Percentiles rank a stretch among this genome's conserved stretches.
Conservation (phyloP, 2,113 vertebrate genomes). For the Gila orcuttii region DNA sequence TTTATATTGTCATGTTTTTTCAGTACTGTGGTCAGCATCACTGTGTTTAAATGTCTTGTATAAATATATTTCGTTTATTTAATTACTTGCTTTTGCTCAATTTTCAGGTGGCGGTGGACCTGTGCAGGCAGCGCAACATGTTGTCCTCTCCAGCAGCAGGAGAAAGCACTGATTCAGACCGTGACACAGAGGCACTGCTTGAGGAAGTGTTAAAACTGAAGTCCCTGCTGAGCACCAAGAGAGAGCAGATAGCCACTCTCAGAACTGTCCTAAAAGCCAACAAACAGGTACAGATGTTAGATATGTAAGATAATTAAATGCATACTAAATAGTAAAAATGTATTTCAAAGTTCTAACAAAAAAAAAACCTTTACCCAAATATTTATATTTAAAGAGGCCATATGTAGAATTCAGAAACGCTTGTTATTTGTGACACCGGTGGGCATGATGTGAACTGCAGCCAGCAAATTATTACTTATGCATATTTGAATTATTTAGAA, state of each 20-base stretch:
- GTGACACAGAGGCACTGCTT: slow-evolving; percentile 78
- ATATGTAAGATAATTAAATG: neutral
- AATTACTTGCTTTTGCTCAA: neutral
- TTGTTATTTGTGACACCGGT: too few species aligned
- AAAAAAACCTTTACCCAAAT: too few species aligned
- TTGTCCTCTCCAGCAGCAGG: slow-evolving; percentile 68
- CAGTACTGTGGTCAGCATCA: neutral
- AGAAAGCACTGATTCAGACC: slow-evolving; percentile 71
- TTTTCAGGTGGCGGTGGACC: slow-evolving; percentile 76
- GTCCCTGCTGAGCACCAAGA: slow-evolving; percentile 85
- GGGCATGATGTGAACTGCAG: too few species aligned
- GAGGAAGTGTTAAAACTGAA: slow-evolving; percentile 85
- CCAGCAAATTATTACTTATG: too few species aligned
- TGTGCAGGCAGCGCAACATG: slow-evolving; percentile 76
- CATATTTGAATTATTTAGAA: too few species aligned
- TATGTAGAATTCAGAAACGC: too few species aligned
- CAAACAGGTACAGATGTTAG: slow-evolving; percentile 76
- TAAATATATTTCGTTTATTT: neutral
- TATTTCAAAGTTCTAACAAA: neutral
- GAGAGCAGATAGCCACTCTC: slow-evolving; percentile 86
- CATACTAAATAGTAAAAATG: neutral
- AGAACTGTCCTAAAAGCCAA: slow-evolving; percentile 88
- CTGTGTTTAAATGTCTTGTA: neutral
- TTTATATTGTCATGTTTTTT: neutral
- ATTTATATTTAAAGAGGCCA: too few species aligned